Percentiles rank a stretch among this genome's conserved stretches.
Evolutionary conservation across 2,888 invertebrate species (phyloP).

Genomic region (Calliopum simillimum): DNA sequence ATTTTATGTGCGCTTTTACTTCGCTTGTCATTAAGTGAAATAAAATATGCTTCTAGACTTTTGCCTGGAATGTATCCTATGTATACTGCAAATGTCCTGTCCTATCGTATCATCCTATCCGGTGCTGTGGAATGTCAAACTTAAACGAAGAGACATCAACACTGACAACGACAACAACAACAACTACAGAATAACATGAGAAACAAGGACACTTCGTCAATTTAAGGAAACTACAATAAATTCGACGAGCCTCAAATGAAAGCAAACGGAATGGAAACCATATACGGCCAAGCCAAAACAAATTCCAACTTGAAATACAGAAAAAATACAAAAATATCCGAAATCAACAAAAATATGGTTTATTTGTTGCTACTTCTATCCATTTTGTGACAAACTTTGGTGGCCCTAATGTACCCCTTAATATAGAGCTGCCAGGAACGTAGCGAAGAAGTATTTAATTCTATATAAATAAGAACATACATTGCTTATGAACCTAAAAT

Average conservation of each 20-base stretch:
- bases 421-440: not conserved
- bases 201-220: conserved; percentile 52
- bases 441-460: no score
- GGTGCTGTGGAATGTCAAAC: conserved; percentile 61
- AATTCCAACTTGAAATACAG: conserved; percentile 19
- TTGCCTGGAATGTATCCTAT: conserved; percentile 38
- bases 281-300: conserved; percentile 24
- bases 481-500: no score
- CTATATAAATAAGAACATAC: no score
- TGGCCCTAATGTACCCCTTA: conserved; percentile 35
- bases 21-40: conserved; percentile 57
- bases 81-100: conserved; percentile 32
- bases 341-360: conserved; percentile 40
- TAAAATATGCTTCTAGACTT: conserved; percentile 55
- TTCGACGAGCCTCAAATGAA: conserved; percentile 3
- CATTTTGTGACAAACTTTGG: conserved; percentile 17
- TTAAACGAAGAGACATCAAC: conserved; percentile 56
- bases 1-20: conserved; percentile 59
- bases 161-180: conserved; percentile 47
- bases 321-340: conserved; percentile 37
- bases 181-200: conserved; percentile 16
- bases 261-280: conserved; percentile 22
- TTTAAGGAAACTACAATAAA: conserved; percentile 44
- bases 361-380: conserved; percentile 21
- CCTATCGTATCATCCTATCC: conserved; percentile 37